A percentile compares a stretch with the other conserved stretches of the same genome.
Conservation (phyloP, 2,797 vertebrate genomes). For the Sandelia bainsii region DNA sequence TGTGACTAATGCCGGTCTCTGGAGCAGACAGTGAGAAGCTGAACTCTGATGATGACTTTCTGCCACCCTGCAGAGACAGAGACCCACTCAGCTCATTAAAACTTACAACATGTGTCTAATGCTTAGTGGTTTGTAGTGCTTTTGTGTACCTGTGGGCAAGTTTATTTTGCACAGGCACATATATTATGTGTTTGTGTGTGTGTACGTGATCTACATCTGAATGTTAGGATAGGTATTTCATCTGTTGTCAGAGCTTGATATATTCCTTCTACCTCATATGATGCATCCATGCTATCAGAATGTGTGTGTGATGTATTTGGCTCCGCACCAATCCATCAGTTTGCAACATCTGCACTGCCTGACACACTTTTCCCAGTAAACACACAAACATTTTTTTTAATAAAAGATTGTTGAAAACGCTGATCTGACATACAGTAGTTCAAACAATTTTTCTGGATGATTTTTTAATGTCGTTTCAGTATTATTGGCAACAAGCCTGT, state of each 20-base stretch:
- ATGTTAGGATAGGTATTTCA: conserved; percentile 22
- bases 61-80: conserved; percentile 67
- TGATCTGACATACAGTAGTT: conserved; percentile 28
- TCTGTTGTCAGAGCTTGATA: conserved; percentile 38
- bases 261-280: conserved; percentile 23
- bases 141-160: conserved; percentile 28
- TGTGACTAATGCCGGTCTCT: conserved; percentile 70
- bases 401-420: conserved; percentile 29
- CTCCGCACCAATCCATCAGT: conserved; percentile 63
- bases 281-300: conserved; percentile 45
- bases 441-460: conserved; percentile 22
- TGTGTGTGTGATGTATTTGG: conserved; percentile 55
- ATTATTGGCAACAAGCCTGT: conserved; percentile 20
- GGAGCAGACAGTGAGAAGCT: conserved; percentile 65
- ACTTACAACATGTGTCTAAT: conserved; percentile 66
- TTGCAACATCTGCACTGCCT: conserved; percentile 45
- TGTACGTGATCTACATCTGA: conserved; percentile 10
- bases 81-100: conserved; percentile 79
- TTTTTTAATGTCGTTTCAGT: conserved; percentile 14
- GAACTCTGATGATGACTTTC: conserved; percentile 78
- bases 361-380: conserved; percentile 41
- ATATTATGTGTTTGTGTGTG: conserved; percentile 21
- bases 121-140: conserved; percentile 23
- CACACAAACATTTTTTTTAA: conserved; percentile 16
- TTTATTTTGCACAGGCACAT: conserved; percentile 16